Evolutionary conservation across 1,140 invertebrate species (phyloP).

Genomic region (Listronotus oregonensis): DNA sequence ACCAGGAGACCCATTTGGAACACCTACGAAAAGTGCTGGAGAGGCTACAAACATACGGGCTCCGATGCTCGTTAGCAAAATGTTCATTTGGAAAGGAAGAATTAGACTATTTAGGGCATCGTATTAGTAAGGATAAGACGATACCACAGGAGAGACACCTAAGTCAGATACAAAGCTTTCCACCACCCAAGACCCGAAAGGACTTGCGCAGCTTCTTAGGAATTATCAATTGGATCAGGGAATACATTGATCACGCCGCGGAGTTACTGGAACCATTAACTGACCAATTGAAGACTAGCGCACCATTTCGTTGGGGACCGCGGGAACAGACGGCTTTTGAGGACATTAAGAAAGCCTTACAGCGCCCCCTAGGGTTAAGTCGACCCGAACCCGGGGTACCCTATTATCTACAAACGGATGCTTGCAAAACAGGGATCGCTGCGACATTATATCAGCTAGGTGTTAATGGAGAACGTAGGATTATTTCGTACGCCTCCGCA

Average conservation of each 20-base stretch:
- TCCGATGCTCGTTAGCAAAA: slow-evolving; percentile 11
- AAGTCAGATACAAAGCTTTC: background rate
- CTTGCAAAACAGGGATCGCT: no score
- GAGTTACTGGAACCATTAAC: slow-evolving; percentile 31
- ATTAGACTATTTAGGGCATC: slow-evolving; percentile 23
- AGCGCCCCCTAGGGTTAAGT: slow-evolving; percentile 24
- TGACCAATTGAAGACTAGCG: slow-evolving; percentile 26
- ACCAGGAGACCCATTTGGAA: background rate
- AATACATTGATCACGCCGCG: slow-evolving; percentile 42
- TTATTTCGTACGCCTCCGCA: no score
- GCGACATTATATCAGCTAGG: no score
- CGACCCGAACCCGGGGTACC: slow-evolving; percentile 40
- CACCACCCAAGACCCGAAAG: background rate
- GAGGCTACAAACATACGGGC: slow-evolving; percentile 6
- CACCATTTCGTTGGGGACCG: slow-evolving; percentile 2
- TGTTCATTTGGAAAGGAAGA: slow-evolving; percentile 2
- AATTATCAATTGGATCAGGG: slow-evolving; percentile 43
- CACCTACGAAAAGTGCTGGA: slow-evolving; percentile 18
- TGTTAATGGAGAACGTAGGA: no score
- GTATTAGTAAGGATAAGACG: background rate
- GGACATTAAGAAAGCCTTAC: slow-evolving; percentile 44
- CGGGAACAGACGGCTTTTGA: slow-evolving; percentile 35
- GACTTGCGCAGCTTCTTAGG: slow-evolving; percentile 42
- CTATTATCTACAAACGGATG: slow-evolving; percentile 51
- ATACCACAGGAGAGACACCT: slow-evolving; percentile 19